Percentiles rank a stretch among this genome's conserved stretches.
These are phyloP conservation scores for Podarcis siculus DNA, from an alignment of 2,797 vertebrate genomes.

Conservation along the genomic window DNA sequence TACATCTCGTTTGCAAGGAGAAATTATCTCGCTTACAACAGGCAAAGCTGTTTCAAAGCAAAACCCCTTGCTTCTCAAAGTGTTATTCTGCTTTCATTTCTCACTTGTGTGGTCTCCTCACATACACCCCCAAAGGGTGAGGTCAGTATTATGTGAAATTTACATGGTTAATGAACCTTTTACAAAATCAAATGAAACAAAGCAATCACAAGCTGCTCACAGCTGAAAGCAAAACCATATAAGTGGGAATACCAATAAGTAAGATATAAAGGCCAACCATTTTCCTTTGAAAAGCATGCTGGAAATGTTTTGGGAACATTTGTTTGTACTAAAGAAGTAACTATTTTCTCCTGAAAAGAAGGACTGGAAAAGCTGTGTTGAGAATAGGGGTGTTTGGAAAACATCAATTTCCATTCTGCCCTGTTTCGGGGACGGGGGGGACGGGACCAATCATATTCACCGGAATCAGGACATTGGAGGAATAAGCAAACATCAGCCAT, in stretches of 20 bases:
- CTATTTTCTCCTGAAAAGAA: background rate
- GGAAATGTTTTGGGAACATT: background rate
- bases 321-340: background rate
- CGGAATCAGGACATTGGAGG: too few relatives aligned
- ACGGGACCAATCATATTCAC: too few relatives aligned
- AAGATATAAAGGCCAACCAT: background rate
- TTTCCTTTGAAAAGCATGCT: background rate
- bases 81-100: background rate
- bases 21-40: background rate
- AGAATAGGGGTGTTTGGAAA: too few relatives aligned
- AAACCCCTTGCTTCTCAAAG: background rate
- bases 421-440: too few relatives aligned
- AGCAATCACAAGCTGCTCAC: too few relatives aligned
- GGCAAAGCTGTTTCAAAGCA: background rate
- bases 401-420: too few relatives aligned
- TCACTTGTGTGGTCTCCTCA: background rate
- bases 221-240: background rate
- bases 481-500: too few relatives aligned
- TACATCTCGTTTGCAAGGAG: background rate
- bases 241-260: background rate
- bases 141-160: background rate
- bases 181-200: background rate
- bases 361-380: background rate
- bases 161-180: background rate
- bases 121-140: background rate